Base-by-base conservation (phyloP, 2,113 vertebrate species). In the Boleophthalmus pectinirostris region DNA sequence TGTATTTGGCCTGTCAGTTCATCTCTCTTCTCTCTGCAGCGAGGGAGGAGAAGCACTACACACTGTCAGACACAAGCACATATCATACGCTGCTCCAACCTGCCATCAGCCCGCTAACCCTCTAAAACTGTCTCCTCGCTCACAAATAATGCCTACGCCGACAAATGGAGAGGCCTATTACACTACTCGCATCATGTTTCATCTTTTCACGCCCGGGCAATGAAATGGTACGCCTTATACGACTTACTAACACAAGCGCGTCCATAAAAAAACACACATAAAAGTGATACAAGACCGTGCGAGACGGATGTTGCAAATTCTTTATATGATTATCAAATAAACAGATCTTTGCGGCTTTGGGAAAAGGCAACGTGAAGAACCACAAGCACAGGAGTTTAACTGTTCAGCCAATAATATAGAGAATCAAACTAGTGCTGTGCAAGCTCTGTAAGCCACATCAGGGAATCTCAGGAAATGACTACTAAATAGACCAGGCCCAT, bases 81-180 rank as follows among this genome's bases (percentile, higher is more conserved):
- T 82, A 87, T 89, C 76, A 89, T 73, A 11, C 61, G 18, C 74
- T 80, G 68, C 24, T 82, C 70, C 72, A 79, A 77, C 46, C 82
- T 57, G 77, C 83, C 87, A 82, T 87, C 86, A 86, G 81, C 80
- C 75, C 54, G 72, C 84, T 83, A 82, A 79, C 73, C 79, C 86
- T 81, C 81, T 91, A 86, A 89, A 91, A 76, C 87, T 90, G 85
- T 88, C 87, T 87, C 51, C 64, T 66, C 74, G 71, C 89, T 87
- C 85, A 82, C 79, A 90, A 89, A 87, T 91, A 88, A 88, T 85
- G 81, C 80, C 77, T 58, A 38, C 68, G 77, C 82, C 70, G 85
- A 77, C 73, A 88, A 91, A 88, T 75, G 80, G 82, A 86, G 74
- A 73, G 87, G 78, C 66, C 85, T 24, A 82, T 84, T 87, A 85